Evolutionary conservation across 2,888 invertebrate genomes (phyloP).

Genomic region (Lissonota sp.): DNA sequence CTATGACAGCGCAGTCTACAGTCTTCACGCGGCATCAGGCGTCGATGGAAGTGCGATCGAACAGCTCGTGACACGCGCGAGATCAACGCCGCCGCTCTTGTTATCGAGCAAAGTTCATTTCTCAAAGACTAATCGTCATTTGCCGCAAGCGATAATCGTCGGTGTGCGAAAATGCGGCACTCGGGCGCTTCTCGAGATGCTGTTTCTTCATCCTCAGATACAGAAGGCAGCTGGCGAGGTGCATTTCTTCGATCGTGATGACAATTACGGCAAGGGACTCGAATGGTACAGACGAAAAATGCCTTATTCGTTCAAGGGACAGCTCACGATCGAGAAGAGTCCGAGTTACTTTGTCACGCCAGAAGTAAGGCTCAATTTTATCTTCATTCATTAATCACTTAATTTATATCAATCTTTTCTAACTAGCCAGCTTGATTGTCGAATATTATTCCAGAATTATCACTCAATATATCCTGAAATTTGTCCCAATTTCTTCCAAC

Average conservation of each 20-base stretch:
- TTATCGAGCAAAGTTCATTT: slow-evolving; percentile 85
- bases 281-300: slow-evolving; percentile 98
- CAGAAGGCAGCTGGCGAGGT: slow-evolving; percentile 97
- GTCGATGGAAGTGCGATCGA: slow-evolving; percentile 79
- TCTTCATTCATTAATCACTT: not conserved
- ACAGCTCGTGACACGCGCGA: slow-evolving; percentile 79
- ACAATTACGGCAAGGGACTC: slow-evolving; percentile 95
- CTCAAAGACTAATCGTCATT: slow-evolving; percentile 87
- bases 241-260: slow-evolving; percentile 98
- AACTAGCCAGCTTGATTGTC: no score
- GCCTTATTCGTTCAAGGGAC: slow-evolving; percentile 96
- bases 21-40: slow-evolving; percentile 87
- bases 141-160: slow-evolving; percentile 94
- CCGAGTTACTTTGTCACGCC: slow-evolving; percentile 99
- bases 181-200: slow-evolving; percentile 97
- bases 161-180: slow-evolving; percentile 99
- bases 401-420: not conserved
- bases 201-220: slow-evolving; percentile 96
- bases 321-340: slow-evolving; percentile 98
- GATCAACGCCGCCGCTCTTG: slow-evolving; percentile 84
- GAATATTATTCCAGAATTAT: no score
- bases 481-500: no score
- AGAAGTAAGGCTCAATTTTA: slow-evolving; percentile 87
- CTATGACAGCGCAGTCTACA: slow-evolving; percentile 93
- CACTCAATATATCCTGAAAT: no score